Evolutionary conservation across 2,888 invertebrate genomes (phyloP).

Genomic region (Harpalus rubripes): DNA sequence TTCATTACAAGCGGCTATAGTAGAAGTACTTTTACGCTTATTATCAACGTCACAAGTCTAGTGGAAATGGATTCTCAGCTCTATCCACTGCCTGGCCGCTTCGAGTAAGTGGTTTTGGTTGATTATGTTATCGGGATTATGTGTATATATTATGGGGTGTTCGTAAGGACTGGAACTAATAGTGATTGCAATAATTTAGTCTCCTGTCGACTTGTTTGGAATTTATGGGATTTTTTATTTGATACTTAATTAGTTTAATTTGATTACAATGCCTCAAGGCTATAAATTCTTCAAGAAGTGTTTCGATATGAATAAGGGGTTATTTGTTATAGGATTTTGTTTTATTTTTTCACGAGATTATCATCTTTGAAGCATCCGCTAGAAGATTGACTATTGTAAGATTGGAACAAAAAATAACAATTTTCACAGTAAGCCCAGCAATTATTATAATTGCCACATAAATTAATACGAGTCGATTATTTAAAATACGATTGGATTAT

Average conservation of each 20-base stretch:
- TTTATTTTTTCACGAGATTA: slow-evolving; percentile 28
- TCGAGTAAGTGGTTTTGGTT: slow-evolving; percentile 49
- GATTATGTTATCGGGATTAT: slow-evolving; percentile 64
- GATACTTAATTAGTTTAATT: slow-evolving; percentile 52
- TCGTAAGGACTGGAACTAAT: slow-evolving; percentile 42
- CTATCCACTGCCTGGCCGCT: slow-evolving; percentile 11
- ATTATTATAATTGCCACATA: not conserved
- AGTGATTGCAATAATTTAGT: slow-evolving; percentile 46
- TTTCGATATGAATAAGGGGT: slow-evolving; percentile 31
- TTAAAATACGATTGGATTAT: too few species aligned
- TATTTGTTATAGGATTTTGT: slow-evolving; percentile 30
- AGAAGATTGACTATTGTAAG: not conserved
- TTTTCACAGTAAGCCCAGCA: not conserved
- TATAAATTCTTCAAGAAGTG: slow-evolving; percentile 23
- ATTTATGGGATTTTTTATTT: slow-evolving; percentile 51
- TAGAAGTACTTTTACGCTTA: slow-evolving; percentile 64
- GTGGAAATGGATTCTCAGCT: slow-evolving; percentile 16
- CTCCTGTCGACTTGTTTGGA: slow-evolving; percentile 27
- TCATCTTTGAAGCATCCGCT: not conserved
- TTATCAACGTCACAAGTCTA: slow-evolving; percentile 54
- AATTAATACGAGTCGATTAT: not conserved
- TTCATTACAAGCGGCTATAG: not conserved
- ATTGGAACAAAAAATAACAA: not conserved
- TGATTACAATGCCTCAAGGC: slow-evolving; percentile 4
- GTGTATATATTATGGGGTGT: slow-evolving; percentile 46